Evolutionary conservation across 2,797 vertebrate genomes (phyloP).

Genomic region (Myotis findleyi): DNA sequence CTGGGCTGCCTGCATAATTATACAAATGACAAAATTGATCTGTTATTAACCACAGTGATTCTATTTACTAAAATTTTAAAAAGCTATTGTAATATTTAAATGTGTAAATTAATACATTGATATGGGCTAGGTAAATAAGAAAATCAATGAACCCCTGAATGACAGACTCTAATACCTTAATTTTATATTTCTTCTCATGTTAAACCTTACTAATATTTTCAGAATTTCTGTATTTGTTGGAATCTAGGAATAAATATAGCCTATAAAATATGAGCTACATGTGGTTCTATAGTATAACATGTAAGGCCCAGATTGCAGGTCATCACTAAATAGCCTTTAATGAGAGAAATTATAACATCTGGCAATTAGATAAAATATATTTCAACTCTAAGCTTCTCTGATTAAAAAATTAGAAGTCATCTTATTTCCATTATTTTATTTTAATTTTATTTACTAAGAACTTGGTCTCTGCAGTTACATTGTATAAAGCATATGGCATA

Average conservation of each 20-base stretch:
- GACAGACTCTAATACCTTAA: background rate
- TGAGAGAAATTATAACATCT: background rate
- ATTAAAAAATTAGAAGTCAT: slow-evolving; percentile 5
- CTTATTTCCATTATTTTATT: background rate
- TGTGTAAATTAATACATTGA: background rate
- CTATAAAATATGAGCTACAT: background rate
- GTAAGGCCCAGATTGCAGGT: rapidly evolving
- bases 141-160: background rate
- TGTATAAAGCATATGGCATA: background rate
- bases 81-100: background rate
- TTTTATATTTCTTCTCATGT: background rate
- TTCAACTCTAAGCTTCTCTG: background rate
- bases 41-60: background rate
- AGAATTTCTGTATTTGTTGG: background rate
- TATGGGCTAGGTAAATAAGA: background rate
- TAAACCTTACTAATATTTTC: background rate
- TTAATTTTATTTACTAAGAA: slow-evolving; percentile 33
- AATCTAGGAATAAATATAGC: background rate
- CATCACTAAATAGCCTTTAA: background rate
- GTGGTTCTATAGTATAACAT: background rate
- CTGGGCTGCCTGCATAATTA: background rate
- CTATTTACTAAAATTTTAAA: background rate
- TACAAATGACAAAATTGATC: background rate
- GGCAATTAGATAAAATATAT: background rate
- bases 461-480: background rate